Conservation (phyloP, 2,797 vertebrate genomes). For the Pseudochromis fuscus region DNA sequence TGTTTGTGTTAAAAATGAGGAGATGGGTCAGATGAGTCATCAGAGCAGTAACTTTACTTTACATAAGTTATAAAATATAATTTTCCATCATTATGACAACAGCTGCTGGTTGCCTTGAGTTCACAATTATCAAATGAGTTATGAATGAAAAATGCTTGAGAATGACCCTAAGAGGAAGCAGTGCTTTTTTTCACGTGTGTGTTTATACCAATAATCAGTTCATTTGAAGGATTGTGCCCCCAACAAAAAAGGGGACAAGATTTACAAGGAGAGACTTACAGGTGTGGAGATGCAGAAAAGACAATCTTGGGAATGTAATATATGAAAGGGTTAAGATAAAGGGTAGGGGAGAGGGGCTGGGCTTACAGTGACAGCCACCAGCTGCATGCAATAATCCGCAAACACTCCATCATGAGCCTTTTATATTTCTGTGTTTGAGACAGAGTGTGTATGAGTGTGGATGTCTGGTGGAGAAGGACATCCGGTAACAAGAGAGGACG, state of each 20-base stretch:
- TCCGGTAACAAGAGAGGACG: constrained; percentile 78
- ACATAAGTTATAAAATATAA: constrained; percentile 7
- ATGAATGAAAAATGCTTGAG: neutral
- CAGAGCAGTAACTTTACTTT: constrained; percentile 10
- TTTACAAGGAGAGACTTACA: constrained; percentile 54
- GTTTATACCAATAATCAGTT: constrained; percentile 19
- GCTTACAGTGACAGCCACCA: constrained; percentile 74
- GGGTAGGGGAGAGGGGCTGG: constrained; percentile 55
- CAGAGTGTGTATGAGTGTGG: constrained; percentile 45
- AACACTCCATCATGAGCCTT: constrained; percentile 48
- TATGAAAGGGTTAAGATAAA: constrained; percentile 61
- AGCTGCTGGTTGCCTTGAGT: constrained; percentile 18
- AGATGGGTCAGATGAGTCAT: constrained; percentile 34
- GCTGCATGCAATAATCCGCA: constrained; percentile 76
- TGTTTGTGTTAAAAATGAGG: constrained; percentile 20
- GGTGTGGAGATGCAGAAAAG: constrained; percentile 44
- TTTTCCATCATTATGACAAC: constrained; percentile 4
- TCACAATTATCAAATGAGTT: constrained; percentile 3
- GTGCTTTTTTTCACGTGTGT: too few species aligned
- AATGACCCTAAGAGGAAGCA: neutral
- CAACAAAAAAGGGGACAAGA: constrained; percentile 30
- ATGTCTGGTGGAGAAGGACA: constrained; percentile 65
- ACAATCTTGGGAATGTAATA: constrained; percentile 36
- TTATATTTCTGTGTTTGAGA: constrained; percentile 63
- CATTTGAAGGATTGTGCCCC: neutral